Evolutionary conservation across 2,888 invertebrate species (phyloP).

Genomic region (Epistrophe eligans): DNA sequence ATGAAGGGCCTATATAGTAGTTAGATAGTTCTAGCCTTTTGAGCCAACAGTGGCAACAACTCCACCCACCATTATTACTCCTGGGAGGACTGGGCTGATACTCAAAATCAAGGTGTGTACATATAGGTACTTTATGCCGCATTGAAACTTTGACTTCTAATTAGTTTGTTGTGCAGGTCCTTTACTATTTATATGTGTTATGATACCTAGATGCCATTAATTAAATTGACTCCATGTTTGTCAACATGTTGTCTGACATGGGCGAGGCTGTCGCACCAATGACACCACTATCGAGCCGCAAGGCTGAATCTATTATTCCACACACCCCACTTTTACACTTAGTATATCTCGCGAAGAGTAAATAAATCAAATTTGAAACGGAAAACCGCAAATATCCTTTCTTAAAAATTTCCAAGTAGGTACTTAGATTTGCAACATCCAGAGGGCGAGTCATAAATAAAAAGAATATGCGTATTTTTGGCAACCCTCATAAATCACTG

Average conservation of each 20-base stretch:
- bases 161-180: constrained; percentile 72
- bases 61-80: constrained; percentile 71
- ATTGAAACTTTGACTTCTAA: constrained; percentile 71
- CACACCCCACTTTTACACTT: constrained; percentile 18
- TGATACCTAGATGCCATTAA: constrained; percentile 66
- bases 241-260: constrained; percentile 59
- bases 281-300: constrained; percentile 61
- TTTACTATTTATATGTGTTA: constrained; percentile 67
- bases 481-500: constrained; percentile 73
- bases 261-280: constrained; percentile 64
- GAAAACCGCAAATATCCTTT: constrained; percentile 68
- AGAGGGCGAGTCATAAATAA: constrained; percentile 64
- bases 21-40: constrained; percentile 5
- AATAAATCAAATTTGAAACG: constrained; percentile 72
- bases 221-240: constrained; percentile 70
- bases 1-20: constrained; percentile 61
- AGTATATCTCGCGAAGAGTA: constrained; percentile 9
- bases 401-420: constrained; percentile 35
- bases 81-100: constrained; percentile 65
- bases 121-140: constrained; percentile 47
- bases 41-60: constrained; percentile 24
- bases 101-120: constrained; percentile 72
- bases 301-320: constrained; percentile 12
- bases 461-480: constrained; percentile 62
- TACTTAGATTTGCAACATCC: constrained; percentile 45